Percentiles rank a stretch among this genome's conserved stretches.
phyloP scores from a whole-genome alignment of 2,113 vertebrate species.

The Paralichthys olivaceus region DNA sequence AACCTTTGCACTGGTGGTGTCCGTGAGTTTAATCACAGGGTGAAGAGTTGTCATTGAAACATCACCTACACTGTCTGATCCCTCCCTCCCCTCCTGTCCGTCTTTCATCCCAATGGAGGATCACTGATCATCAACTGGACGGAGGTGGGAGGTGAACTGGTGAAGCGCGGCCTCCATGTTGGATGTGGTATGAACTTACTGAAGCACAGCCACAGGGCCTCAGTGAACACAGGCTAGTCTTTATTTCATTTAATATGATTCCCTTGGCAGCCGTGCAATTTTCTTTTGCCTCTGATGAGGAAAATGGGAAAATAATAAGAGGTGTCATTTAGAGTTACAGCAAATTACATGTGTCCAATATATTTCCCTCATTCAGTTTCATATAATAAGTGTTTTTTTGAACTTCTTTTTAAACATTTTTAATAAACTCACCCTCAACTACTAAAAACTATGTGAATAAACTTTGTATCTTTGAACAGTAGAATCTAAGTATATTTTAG shows the following conservation, averaged over 20 bases:
- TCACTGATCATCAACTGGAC: conserved; percentile 21
- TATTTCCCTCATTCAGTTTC: not conserved
- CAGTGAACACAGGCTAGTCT: conserved; percentile 1
- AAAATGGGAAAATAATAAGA: conserved; percentile 8
- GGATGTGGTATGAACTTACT: too few relatives aligned
- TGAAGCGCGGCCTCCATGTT: not conserved
- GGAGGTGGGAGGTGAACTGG: conserved; percentile 25
- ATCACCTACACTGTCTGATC: conserved; percentile 9
- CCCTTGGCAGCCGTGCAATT: too few relatives aligned
- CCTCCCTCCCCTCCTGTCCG: not conserved
- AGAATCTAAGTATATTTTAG: too few relatives aligned
- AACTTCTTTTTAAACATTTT: too few relatives aligned
- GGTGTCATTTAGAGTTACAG: conserved; percentile 4
- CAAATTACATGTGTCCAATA: not conserved
- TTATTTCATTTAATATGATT: conserved; percentile 2
- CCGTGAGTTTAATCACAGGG: conserved; percentile 22
- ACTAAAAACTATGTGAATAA: too few relatives aligned
- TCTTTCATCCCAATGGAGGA: conserved; percentile 12
- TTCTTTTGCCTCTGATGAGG: not conserved
- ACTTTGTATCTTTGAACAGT: too few relatives aligned
- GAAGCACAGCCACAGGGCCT: not conserved
- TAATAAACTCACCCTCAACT: too few relatives aligned
- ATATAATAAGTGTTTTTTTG: too few relatives aligned
- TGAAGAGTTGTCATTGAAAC: not conserved
- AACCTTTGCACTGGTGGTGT: not conserved